Base-by-base conservation (phyloP, 1,140 invertebrate species). In the Tetramorium alpestre region DNA sequence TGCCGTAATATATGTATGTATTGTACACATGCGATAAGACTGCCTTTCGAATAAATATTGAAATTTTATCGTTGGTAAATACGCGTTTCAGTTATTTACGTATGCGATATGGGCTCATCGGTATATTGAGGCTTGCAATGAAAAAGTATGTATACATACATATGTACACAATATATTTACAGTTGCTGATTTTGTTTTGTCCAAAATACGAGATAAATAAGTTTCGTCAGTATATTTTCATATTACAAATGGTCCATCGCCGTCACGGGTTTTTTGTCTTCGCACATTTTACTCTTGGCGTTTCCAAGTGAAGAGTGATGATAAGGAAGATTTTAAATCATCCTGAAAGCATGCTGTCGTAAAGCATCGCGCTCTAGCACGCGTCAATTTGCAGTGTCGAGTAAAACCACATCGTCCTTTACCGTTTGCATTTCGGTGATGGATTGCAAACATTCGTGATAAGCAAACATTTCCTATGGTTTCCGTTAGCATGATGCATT, bases 291-390 rank as follows among this genome's bases (percentile, higher is more conserved):
- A 33, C 25, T 56, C 6, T 18, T 84, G 54, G 58, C 69, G 18
- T 84, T 84, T 41, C 18, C 28, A 56, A 84, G 69, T 41, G 80
- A 84, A 84, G 69, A 84, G 54, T 84, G 80, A 84, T 73, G 80
- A 84, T 84, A 84, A 84, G 69, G 69, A 84, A 62, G 80, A 84
- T 84, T 84, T 84, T 73, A 75, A 84, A 84, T 84, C 80, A 82
- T 82, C 80, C 54, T 82, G 70, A 84, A 60, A 84, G 80, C 80
- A 84, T 84, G 67, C 54, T 75, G 80, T 60, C 69, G 69, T 84
- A 60, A 60, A 73, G 54, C 80, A 84, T 73, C 56, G 80, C 41
- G 38, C 67, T 58, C 67, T 73, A 58, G 67, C 67, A 73, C 67
- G 69, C 67, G 80, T 84, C 80, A 84, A 84, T 84, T 84, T 73